These are phyloP conservation scores for Numenius phaeopus DNA, from an alignment of 2,797 vertebrate species.

Conservation along the genomic window DNA sequence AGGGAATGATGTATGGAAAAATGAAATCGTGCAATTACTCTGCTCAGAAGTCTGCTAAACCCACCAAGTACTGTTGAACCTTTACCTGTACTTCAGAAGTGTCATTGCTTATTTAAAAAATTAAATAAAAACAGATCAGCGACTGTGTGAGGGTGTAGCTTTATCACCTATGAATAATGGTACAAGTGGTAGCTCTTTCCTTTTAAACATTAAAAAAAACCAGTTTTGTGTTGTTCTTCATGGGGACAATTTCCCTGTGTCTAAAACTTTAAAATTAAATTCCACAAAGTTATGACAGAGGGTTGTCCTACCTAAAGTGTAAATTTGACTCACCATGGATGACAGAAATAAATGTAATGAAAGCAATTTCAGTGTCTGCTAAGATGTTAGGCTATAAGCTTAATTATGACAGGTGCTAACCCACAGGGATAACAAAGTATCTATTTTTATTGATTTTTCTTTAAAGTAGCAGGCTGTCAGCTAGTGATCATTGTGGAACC, in stretches of 20 bases:
- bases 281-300: neutral
- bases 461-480: neutral
- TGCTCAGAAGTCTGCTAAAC: neutral
- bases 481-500: neutral
- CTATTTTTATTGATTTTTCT: conserved; percentile 14
- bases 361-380: neutral
- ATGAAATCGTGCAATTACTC: neutral
- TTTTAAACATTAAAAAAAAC: neutral
- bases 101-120: neutral
- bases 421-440: neutral
- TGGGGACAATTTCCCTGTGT: neutral
- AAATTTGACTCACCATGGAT: neutral
- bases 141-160: neutral
- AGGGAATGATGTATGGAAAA: neutral
- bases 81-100: neutral
- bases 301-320: neutral
- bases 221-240: neutral
- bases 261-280: neutral
- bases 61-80: neutral
- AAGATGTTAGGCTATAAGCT: conserved; percentile 8
- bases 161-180: neutral
- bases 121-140: neutral
- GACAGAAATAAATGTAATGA: neutral
- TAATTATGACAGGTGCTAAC: conserved; percentile 11
- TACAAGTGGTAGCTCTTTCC: neutral